Base-by-base conservation (phyloP, 1,140 invertebrate species). In the Mycetomoellerius zeteki region DNA sequence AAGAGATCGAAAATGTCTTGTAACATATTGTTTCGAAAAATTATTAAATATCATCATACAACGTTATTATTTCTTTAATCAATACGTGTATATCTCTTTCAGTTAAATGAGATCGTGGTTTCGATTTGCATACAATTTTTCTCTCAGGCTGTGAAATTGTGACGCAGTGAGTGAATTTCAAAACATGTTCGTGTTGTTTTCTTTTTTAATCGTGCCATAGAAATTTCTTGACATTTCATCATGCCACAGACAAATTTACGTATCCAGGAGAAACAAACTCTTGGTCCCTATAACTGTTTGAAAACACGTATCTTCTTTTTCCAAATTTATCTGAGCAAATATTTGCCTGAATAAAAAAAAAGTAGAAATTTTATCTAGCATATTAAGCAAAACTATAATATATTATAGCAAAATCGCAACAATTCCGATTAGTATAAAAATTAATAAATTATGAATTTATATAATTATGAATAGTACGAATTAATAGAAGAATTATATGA, bases 251-350 rank as follows among this genome's bases (percentile, higher is more conserved):
- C 72, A 85, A 75, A 71, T 80, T 81, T 72, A 60, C 30, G 71
- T 88, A 77, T 71, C 81, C 85, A 90, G 86, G 81, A 88, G 80
- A 91, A 92, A 88, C 82, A 78, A 93, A 92, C 91, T 90, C 91
- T 93, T 93, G 92, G 92, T 93, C 92, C 92, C 92, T 91, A 91
- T 93, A 77, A 86, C 89, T 86, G 86, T 72, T 89, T 86, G 85
- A 78, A 90, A 90, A 88, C 86, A 84, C 37, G 54, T 60, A 16
- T 60, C 8, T 56, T 33, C 73, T 78, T 87, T 76, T 86, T 54
- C 56, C 62, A n/a, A 76, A 73, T 77, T 81, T 54, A 37, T 65
- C 50, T 52, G 30, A 54, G 75, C 69, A 84, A 81, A 33, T 80
- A 37, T 37, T 76, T 54, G 27, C 10, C 24, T 37, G 21, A 60